Conservation (phyloP, 2,113 vertebrate genomes). For the Eublepharis macularius region DNA sequence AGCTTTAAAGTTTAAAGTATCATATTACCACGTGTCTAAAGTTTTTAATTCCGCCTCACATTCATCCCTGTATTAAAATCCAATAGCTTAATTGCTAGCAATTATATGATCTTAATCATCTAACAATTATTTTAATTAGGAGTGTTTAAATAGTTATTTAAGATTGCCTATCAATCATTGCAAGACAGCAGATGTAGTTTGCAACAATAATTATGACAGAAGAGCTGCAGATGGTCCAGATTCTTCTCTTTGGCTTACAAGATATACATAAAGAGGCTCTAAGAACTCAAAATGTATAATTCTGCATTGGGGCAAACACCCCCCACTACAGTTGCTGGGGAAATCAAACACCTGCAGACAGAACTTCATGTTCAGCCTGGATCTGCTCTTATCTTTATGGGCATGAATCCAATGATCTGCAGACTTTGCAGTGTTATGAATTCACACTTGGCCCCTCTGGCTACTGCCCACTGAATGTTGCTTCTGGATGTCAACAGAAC, state of each 20-base stretch:
- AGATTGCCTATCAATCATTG: conserved; percentile 32
- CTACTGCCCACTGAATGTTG: too few relatives aligned
- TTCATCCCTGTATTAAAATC: conserved; percentile 15
- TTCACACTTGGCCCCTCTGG: too few relatives aligned
- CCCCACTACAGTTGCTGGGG: background rate
- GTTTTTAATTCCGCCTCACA: background rate
- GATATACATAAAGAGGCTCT: background rate
- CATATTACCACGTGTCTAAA: background rate
- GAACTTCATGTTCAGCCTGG: too few relatives aligned
- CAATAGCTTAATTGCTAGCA: conserved; percentile 35
- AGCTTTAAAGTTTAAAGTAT: background rate
- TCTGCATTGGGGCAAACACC: background rate
- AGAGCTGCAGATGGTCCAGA: conserved; percentile 16
- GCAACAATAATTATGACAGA: background rate
- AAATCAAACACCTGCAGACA: background rate
- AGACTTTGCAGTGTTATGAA: too few relatives aligned
- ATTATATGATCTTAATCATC: conserved; percentile 39
- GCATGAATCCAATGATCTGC: too few relatives aligned
- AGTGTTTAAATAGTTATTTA: conserved; percentile 32
- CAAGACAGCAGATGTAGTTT: conserved; percentile 16
- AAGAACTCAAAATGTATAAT: background rate
- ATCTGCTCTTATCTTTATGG: too few relatives aligned
- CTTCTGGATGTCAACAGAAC: too few relatives aligned
- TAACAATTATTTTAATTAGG: conserved; percentile 39
- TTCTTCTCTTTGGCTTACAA: conserved; percentile 7